Percentiles rank a stretch among this genome's conserved stretches.
These are phyloP conservation scores for Yponomeuta cagnagella DNA, from an alignment of 2,888 invertebrate species.

Conservation along the genomic window DNA sequence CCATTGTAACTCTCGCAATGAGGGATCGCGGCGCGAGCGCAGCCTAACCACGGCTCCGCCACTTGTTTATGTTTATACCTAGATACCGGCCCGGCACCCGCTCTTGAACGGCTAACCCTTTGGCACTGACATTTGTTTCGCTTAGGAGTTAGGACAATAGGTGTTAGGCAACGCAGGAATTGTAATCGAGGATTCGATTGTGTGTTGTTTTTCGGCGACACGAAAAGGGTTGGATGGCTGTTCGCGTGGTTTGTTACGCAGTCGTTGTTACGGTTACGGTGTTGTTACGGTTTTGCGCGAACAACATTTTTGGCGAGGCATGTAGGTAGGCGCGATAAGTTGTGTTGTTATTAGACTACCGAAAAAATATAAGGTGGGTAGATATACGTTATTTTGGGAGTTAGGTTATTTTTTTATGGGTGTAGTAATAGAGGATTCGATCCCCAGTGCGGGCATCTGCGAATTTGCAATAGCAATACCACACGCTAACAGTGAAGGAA, in stretches of 20 bases:
- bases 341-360: no score
- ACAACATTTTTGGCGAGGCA: no score
- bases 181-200: background rate
- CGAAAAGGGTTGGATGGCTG: background rate
- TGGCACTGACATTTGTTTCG: constrained; percentile 24
- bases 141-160: constrained; percentile 25
- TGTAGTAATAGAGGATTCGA: no score
- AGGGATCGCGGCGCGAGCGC: constrained; percentile 26
- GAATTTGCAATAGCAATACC: no score
- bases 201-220: background rate
- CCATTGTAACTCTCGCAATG: constrained; percentile 59
- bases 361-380: no score
- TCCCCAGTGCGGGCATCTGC: no score
- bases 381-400: no score
- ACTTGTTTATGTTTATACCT: constrained; percentile 21
- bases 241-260: background rate
- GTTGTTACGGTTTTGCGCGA: background rate
- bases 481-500: no score
- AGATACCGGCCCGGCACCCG: constrained; percentile 16
- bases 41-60: constrained; percentile 26
- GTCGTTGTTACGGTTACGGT: no score
- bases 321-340: no score
- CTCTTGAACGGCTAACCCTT: constrained; percentile 32
- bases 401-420: no score
- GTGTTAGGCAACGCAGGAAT: constrained; percentile 20